Percentiles rank a stretch among this genome's conserved stretches.
phyloP scores from a whole-genome alignment of 2,888 invertebrate species.

The Stenodema calcarata region DNA sequence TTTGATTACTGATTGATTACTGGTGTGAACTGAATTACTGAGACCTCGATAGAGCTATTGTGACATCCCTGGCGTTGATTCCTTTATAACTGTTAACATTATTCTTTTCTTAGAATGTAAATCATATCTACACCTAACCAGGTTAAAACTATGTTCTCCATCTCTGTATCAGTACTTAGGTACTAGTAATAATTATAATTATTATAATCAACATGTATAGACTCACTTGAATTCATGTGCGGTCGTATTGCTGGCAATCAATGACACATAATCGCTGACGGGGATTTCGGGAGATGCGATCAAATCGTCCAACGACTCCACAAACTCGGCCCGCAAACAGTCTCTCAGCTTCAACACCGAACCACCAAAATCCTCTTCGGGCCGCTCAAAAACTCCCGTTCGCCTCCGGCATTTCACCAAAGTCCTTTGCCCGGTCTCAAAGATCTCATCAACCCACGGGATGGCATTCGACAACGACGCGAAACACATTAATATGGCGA shows the following conservation, averaged over 20 bases:
- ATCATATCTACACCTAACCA: too few species aligned
- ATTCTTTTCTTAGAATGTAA: too few species aligned
- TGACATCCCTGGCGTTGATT: too few species aligned
- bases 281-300: slow-evolving; percentile 12
- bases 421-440: slow-evolving; percentile 14
- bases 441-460: slow-evolving; percentile 32
- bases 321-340: slow-evolving; percentile 34
- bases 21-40: too few species aligned
- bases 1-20: too few species aligned
- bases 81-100: too few species aligned
- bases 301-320: slow-evolving; percentile 32
- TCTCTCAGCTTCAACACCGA: slow-evolving; percentile 36
- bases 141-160: too few species aligned
- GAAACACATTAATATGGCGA: background rate
- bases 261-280: slow-evolving; percentile 13
- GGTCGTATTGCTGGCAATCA: background rate
- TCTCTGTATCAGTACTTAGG: too few species aligned
- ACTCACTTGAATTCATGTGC: background rate
- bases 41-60: too few species aligned
- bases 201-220: too few species aligned
- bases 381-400: slow-evolving; percentile 20
- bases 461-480: background rate
- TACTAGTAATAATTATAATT: too few species aligned
- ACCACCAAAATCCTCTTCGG: background rate
- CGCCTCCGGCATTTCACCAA: slow-evolving; percentile 34